These are phyloP conservation scores for Eunapius fragilis DNA, from an alignment of 37 sponge, comb jelly and placozoan species.

Conservation along the genomic window DNA sequence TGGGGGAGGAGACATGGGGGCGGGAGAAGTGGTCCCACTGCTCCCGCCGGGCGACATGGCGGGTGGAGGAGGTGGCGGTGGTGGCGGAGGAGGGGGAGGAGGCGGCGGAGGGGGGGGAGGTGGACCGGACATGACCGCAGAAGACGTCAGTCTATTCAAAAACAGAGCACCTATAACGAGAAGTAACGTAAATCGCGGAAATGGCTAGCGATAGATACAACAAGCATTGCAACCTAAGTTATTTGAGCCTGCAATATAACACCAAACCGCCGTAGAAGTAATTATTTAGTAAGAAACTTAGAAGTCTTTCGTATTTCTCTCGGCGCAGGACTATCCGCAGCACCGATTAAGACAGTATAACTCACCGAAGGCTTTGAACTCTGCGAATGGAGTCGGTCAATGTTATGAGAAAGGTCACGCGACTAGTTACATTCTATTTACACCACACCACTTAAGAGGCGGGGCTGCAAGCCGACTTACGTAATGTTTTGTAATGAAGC, in stretches of 20 bases:
- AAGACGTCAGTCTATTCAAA: background rate
- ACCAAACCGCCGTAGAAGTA: too few species aligned
- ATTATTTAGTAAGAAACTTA: too few species aligned
- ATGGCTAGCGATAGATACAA: background rate
- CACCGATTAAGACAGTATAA: background rate
- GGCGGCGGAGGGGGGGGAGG: constrained; percentile 68
- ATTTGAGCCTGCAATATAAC: too few species aligned
- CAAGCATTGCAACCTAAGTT: background rate
- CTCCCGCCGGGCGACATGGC: background rate
- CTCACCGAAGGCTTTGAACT: background rate
- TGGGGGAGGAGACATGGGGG: background rate
- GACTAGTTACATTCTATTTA: background rate
- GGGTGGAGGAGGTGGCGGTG: constrained; percentile 30
- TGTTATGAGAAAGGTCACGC: background rate
- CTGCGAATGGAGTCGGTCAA: background rate
- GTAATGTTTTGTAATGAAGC: too few species aligned
- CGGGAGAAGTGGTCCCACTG: background rate
- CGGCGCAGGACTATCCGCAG: background rate
- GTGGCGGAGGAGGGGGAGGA: constrained; percentile 36
- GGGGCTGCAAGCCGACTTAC: background rate
- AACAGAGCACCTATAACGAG: background rate
- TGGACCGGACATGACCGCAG: constrained; percentile 31
- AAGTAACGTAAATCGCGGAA: background rate
- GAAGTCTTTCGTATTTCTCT: too few species aligned
- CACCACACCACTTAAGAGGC: background rate